phyloP scores from a whole-genome alignment of 2,888 invertebrate species.

The Platycheirus albimanus region DNA sequence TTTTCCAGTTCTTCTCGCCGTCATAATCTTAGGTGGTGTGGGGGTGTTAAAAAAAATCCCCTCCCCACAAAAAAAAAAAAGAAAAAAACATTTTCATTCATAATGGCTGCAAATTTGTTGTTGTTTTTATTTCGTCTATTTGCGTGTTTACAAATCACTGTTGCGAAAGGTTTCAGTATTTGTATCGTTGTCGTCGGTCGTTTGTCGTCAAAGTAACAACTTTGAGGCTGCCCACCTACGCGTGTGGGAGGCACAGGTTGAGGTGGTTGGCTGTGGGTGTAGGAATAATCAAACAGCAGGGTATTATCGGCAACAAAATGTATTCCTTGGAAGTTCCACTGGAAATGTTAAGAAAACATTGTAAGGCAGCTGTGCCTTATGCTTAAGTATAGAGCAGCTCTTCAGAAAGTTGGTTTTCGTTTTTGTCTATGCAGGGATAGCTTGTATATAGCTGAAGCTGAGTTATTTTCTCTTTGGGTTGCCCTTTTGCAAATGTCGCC shows the following conservation, averaged over 20 bases:
- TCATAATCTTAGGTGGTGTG: not conserved
- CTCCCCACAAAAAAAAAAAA: constrained; percentile 28
- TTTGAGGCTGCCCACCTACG: constrained; percentile 40
- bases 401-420: constrained; percentile 5
- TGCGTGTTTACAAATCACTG: constrained; percentile 22
- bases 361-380: constrained; percentile 15
- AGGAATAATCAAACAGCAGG: constrained; percentile 46
- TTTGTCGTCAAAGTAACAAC: constrained; percentile 49
- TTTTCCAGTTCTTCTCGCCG: not conserved
- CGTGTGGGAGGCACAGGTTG: constrained; percentile 32
- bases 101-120: constrained; percentile 25
- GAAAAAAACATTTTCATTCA: constrained; percentile 57
- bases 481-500: constrained; percentile 48
- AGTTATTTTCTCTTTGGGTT: constrained; percentile 17
- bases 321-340: constrained; percentile 33
- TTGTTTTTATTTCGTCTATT: constrained; percentile 19
- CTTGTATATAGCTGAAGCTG: not conserved
- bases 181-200: constrained; percentile 17
- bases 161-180: constrained; percentile 34
- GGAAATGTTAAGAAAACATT: constrained; percentile 47
- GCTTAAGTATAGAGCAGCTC: constrained; percentile 26
- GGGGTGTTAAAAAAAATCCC: constrained; percentile 31
- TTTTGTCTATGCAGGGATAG: no score
- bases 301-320: constrained; percentile 15
- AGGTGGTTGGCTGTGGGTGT: constrained; percentile 25